Evolutionary conservation across 2,797 vertebrate genomes (phyloP).

Genomic region (Coccyzus lansbergi): DNA sequence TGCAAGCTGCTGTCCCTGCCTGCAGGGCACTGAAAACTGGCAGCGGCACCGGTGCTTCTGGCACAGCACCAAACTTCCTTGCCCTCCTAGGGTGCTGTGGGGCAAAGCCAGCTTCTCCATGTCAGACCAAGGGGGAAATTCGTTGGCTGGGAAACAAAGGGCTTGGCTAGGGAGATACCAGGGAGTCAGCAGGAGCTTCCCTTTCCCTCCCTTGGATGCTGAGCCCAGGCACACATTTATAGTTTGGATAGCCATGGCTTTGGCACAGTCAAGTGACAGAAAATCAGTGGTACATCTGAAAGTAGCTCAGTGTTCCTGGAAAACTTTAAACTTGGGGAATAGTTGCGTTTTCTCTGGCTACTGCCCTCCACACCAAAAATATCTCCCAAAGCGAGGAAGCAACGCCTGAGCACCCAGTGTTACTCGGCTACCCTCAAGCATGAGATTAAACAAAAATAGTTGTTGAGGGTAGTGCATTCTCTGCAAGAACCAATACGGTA

Average conservation of each 20-base stretch:
- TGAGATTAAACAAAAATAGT: not conserved
- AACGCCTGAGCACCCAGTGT: not conserved
- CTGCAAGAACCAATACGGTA: accelerated
- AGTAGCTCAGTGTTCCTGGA: not conserved
- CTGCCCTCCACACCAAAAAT: not conserved
- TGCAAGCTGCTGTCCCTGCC: accelerated
- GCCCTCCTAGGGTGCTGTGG: not conserved
- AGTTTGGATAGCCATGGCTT: not conserved
- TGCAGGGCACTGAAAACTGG: accelerated
- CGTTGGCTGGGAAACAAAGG: not conserved
- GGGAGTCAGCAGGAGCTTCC: not conserved
- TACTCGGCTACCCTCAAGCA: not conserved
- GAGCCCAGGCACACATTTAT: not conserved
- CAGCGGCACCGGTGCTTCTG: not conserved
- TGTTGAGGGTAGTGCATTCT: not conserved
- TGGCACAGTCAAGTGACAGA: not conserved
- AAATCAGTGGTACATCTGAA: not conserved
- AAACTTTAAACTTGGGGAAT: not conserved
- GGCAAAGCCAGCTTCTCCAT: not conserved
- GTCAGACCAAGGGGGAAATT: not conserved
- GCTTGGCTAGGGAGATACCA: not conserved
- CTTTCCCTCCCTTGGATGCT: not conserved
- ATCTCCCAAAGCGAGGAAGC: not conserved
- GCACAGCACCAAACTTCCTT: not conserved
- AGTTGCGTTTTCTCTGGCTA: not conserved